Conservation (phyloP, 2,888 invertebrate genomes). For the Pasiphila rectangulata region DNA sequence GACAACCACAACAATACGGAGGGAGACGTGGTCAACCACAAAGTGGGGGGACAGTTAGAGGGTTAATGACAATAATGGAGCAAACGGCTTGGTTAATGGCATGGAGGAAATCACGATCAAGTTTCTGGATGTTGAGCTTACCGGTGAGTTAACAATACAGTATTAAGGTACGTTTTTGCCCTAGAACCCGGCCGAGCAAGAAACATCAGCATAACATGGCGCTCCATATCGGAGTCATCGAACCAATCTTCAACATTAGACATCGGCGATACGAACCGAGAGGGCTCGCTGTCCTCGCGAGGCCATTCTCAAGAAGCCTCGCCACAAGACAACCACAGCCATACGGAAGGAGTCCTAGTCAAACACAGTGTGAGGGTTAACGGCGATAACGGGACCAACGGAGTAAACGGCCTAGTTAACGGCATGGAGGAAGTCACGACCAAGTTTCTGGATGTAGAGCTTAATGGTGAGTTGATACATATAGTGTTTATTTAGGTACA, state of each 20-base stretch:
- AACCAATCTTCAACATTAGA: slow-evolving; percentile 70
- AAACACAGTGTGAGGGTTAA: slow-evolving; percentile 38
- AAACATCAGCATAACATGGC: slow-evolving; percentile 75
- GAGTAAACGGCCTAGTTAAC: slow-evolving; percentile 51
- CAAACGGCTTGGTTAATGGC: too few relatives aligned
- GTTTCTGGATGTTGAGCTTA: too few relatives aligned
- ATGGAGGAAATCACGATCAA: too few relatives aligned
- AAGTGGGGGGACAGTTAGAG: too few relatives aligned
- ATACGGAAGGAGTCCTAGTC: slow-evolving; percentile 40
- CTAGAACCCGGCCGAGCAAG: slow-evolving; percentile 58
- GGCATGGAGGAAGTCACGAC: slow-evolving; percentile 53
- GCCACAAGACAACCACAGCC: slow-evolving; percentile 46
- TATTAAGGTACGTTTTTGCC: slow-evolving; percentile 34
- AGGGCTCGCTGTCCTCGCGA: slow-evolving; percentile 33
- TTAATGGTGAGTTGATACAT: slow-evolving; percentile 60
- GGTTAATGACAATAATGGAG: too few relatives aligned
- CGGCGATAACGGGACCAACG: slow-evolving; percentile 44
- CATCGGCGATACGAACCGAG: slow-evolving; percentile 45
- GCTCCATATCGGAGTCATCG: slow-evolving; percentile 73
- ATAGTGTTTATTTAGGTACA: not conserved
- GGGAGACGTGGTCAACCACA: too few relatives aligned
- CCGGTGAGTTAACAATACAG: too few relatives aligned
- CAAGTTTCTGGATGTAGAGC: slow-evolving; percentile 69
- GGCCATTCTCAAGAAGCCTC: slow-evolving; percentile 41
- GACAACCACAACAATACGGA: too few relatives aligned